Conservation (phyloP, 1,140 invertebrate genomes). For the Eriocheir sinensis region DNA sequence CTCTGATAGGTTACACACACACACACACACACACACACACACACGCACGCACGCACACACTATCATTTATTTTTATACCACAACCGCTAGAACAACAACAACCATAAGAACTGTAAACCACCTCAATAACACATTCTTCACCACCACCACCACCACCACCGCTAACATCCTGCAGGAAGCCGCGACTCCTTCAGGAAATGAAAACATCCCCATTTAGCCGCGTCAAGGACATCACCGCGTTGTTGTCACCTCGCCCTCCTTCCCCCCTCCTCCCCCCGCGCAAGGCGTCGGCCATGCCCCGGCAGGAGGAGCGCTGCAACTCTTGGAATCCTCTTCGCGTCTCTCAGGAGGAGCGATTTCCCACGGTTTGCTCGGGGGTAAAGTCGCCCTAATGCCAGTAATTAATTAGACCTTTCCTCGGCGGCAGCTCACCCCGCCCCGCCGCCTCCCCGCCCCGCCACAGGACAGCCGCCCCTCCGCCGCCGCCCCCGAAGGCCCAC, state of each 20-base stretch:
- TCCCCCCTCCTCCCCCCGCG: not conserved
- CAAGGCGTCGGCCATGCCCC: too few species aligned
- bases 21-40: slow-evolving; percentile 41
- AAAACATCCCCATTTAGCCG: slow-evolving; percentile 26
- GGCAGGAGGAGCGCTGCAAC: too few species aligned
- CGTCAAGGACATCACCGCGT: not conserved
- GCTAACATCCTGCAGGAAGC: not conserved
- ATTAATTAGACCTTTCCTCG: slow-evolving; percentile 64
- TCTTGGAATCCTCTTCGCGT: slow-evolving; percentile 54
- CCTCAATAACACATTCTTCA: too few species aligned
- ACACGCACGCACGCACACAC: not conserved
- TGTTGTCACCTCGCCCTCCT: not conserved
- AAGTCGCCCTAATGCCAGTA: slow-evolving; percentile 72
- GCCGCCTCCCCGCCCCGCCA: not conserved
- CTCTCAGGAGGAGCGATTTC: slow-evolving; percentile 57
- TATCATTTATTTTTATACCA: too few species aligned
- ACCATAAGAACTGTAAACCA: too few species aligned
- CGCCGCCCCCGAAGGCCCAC: slow-evolving; percentile 33
- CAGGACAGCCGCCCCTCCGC: slow-evolving; percentile 8
- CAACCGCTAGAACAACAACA: too few species aligned
- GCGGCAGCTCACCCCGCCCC: slow-evolving; percentile 42
- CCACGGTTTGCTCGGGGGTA: slow-evolving; percentile 57
- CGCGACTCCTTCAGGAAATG: not conserved
- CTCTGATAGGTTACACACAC: not conserved
- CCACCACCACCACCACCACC: not conserved